Conservation (phyloP, 2,888 invertebrate genomes). For the Yponomeuta plumbellus region DNA sequence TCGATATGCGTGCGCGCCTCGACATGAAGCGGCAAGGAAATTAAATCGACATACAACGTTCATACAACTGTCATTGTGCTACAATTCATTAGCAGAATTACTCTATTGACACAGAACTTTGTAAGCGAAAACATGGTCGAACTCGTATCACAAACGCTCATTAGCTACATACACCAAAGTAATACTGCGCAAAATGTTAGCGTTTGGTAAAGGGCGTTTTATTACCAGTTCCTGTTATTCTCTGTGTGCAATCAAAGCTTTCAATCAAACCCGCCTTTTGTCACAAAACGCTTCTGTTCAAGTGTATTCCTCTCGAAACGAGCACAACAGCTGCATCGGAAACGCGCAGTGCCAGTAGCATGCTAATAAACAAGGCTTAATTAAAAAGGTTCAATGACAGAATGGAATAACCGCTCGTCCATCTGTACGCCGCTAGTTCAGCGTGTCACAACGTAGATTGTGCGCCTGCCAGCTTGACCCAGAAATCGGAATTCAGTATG, state of each 20-base stretch:
- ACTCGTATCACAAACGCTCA: no score
- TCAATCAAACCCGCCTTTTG: not conserved
- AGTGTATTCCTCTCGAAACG: not conserved
- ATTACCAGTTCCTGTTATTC: no score
- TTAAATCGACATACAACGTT: no score
- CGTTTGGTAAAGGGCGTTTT: no score
- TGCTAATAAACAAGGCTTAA: not conserved
- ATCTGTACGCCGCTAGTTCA: not conserved
- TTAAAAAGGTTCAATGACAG: not conserved
- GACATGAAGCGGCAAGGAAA: no score
- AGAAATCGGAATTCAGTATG: conserved; percentile 12
- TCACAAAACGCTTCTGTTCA: not conserved
- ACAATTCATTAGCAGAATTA: no score
- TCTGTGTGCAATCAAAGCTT: not conserved
- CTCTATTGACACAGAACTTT: no score
- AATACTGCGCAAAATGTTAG: no score
- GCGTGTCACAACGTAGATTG: conserved; percentile 9
- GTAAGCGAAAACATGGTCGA: no score
- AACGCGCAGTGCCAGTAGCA: not conserved
- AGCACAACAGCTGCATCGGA: not conserved
- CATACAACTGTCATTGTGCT: no score
- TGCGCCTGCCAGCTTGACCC: conserved; percentile 8
- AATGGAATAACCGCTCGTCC: not conserved
- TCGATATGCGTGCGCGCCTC: no score
- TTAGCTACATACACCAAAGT: no score